These are phyloP conservation scores for Gila robusta DNA, from an alignment of 2,797 vertebrate species.

Conservation along the genomic window DNA sequence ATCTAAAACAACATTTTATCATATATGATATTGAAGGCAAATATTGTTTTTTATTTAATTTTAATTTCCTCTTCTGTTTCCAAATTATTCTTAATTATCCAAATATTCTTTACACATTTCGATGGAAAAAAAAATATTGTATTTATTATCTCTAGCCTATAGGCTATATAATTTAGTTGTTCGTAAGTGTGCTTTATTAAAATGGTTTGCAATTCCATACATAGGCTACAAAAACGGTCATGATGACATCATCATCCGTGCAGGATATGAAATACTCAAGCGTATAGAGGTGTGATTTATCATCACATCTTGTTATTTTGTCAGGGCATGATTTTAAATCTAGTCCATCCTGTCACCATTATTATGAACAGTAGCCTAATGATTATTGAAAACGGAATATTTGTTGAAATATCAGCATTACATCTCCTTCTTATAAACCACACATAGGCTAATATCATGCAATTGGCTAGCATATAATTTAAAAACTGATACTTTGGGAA, in stretches of 20 bases:
- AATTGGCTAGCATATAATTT: background rate
- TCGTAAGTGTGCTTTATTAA: background rate
- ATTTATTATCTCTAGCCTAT: background rate
- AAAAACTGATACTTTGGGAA: background rate
- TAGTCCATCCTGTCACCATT: background rate
- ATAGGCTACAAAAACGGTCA: background rate
- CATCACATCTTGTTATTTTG: background rate
- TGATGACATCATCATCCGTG: background rate
- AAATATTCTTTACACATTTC: background rate
- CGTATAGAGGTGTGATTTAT: background rate
- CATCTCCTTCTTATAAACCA: background rate
- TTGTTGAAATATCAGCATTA: background rate
- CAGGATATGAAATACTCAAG: background rate
- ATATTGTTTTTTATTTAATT: background rate
- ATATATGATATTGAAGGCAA: background rate
- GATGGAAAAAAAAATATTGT: background rate
- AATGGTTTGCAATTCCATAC: background rate
- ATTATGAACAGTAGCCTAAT: background rate
- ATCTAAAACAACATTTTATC: too few species aligned
- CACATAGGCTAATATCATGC: background rate
- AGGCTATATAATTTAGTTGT: background rate
- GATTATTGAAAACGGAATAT: background rate
- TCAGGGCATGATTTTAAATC: conserved; percentile 3
- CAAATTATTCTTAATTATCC: background rate
- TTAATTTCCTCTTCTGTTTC: background rate